A percentile compares a stretch with the other conserved stretches of the same genome.
These are phyloP conservation scores for Equus przewalskii DNA, from an alignment of 2,113 vertebrate genomes.

Conservation along the genomic window DNA sequence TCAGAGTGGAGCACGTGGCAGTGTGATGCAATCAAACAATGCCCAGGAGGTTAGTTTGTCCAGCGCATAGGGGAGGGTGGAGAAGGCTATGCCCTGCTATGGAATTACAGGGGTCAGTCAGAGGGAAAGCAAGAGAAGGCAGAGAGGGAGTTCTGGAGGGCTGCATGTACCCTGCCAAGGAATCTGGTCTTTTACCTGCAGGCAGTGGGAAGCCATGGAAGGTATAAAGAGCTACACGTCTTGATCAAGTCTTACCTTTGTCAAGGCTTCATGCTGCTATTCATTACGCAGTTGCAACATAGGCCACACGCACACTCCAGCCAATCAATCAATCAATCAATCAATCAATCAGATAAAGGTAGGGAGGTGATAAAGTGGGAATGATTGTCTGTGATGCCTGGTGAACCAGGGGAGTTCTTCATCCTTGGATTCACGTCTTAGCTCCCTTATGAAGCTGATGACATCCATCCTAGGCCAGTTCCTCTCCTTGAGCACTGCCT, in stretches of 20 bases:
- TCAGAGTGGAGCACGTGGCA: rapidly evolving
- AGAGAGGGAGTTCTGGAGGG: neutral
- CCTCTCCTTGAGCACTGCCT: neutral
- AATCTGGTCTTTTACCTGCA: no score
- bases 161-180: neutral
- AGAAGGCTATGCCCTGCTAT: rapidly evolving
- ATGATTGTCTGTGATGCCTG: neutral
- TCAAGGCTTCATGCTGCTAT: no score
- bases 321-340: no score
- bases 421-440: rapidly evolving
- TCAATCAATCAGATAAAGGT: neutral
- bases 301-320: neutral
- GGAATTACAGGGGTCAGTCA: neutral
- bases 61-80: neutral
- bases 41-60: no score
- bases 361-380: neutral
- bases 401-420: rapidly evolving
- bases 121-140: neutral
- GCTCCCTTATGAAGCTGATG: rapidly evolving
- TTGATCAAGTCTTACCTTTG: neutral
- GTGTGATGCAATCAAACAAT: rapidly evolving
- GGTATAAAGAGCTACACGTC: neutral
- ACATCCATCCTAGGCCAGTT: rapidly evolving
- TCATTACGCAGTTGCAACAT: neutral
- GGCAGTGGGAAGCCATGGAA: rapidly evolving